Evolutionary conservation across 2,113 vertebrate genomes (phyloP).

Genomic region (Pavo muticus): DNA sequence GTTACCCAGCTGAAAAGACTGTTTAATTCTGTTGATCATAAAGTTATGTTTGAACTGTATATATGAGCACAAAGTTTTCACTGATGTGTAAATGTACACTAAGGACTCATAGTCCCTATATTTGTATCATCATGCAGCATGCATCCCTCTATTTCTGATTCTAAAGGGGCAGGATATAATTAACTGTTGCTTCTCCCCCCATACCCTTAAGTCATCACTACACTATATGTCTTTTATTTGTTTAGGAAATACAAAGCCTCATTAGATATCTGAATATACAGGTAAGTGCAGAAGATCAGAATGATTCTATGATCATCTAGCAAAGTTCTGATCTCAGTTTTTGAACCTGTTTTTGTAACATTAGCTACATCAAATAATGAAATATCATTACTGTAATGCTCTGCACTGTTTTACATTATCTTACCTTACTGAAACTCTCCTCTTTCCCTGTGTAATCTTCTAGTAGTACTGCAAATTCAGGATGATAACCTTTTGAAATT

Average conservation of each 20-base stretch:
- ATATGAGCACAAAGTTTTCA: not conserved
- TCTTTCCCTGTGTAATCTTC: slow-evolving; percentile 41
- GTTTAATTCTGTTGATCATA: not conserved
- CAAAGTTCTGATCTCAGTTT: slow-evolving; percentile 66
- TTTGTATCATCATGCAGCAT: not conserved
- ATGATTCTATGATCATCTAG: slow-evolving; percentile 35
- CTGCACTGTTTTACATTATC: slow-evolving; percentile 14
- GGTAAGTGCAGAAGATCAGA: slow-evolving; percentile 74
- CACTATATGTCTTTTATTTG: slow-evolving; percentile 26
- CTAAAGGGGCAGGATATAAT: not conserved
- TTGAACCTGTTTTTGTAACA: slow-evolving; percentile 22
- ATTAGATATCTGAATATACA: slow-evolving; percentile 59
- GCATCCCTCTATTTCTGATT: not conserved
- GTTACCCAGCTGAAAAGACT: not conserved
- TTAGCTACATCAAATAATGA: not conserved
- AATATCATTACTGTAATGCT: slow-evolving; percentile 40
- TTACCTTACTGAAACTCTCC: slow-evolving; percentile 25
- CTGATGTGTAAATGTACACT: not conserved
- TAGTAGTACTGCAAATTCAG: slow-evolving; percentile 35
- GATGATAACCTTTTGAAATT: not conserved
- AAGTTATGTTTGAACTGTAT: not conserved
- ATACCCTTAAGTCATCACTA: not conserved
- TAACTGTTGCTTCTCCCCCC: not conserved
- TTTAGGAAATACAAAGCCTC: slow-evolving; percentile 51
- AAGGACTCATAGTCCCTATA: not conserved